A percentile compares a stretch with the other conserved stretches of the same genome.
These are phyloP conservation scores for Dorcus parallelipipedus DNA, from an alignment of 2,888 invertebrate genomes.

Conservation along the genomic window DNA sequence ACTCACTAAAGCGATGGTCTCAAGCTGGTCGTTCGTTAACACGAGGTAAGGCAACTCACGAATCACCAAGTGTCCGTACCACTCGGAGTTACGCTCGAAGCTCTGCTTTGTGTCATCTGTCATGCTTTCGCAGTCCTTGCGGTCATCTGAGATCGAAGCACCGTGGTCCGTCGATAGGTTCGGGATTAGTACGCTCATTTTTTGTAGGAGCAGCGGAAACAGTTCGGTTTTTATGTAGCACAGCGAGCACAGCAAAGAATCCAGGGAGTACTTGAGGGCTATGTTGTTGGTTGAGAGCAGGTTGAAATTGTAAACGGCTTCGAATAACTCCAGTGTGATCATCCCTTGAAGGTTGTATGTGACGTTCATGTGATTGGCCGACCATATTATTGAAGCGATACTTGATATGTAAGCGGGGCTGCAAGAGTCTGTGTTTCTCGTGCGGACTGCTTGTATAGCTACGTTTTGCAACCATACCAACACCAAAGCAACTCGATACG, in stretches of 20 bases:
- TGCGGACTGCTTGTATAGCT: slow-evolving; percentile 49
- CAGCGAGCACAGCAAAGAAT: slow-evolving; percentile 80
- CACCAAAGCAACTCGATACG: slow-evolving; percentile 63
- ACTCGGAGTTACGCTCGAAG: slow-evolving; percentile 52
- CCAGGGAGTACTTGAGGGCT: slow-evolving; percentile 78
- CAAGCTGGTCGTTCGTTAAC: slow-evolving; percentile 63
- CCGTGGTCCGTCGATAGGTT: slow-evolving; percentile 51
- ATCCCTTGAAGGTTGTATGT: slow-evolving; percentile 64
- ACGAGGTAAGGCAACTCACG: slow-evolving; percentile 56
- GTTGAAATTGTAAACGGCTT: slow-evolving; percentile 75
- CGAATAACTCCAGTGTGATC: slow-evolving; percentile 72
- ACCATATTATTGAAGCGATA: slow-evolving; percentile 79
- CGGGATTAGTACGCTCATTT: slow-evolving; percentile 63
- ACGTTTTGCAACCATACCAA: slow-evolving; percentile 70
- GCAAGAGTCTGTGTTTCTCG: slow-evolving; percentile 41
- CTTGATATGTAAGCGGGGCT: slow-evolving; percentile 67
- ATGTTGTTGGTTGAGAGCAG: slow-evolving; percentile 65
- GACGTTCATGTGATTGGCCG: slow-evolving; percentile 61
- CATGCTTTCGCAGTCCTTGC: slow-evolving; percentile 57
- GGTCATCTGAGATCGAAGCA: slow-evolving; percentile 59
- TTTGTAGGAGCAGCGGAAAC: slow-evolving; percentile 70
- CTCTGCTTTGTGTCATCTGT: slow-evolving; percentile 66
- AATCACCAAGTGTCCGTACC: slow-evolving; percentile 58
- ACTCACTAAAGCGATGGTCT: slow-evolving; percentile 75
- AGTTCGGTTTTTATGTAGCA: slow-evolving; percentile 79